Conservation (phyloP, 1,140 invertebrate genomes). For the Kradibia gibbosae region DNA sequence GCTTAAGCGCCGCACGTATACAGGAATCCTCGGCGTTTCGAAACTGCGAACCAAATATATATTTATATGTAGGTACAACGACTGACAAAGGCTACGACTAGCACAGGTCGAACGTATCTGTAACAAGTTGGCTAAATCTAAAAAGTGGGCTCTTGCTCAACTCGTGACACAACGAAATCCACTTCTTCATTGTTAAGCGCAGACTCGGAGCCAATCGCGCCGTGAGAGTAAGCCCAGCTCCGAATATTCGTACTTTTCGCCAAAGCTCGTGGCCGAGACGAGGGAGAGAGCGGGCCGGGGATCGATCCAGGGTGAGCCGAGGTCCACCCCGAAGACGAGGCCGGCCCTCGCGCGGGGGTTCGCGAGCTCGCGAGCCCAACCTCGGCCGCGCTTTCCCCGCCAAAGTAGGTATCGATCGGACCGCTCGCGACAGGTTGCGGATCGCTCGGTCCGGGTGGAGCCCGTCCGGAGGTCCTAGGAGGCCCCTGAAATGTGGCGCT, state of each 20-base stretch:
- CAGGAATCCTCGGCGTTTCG: background rate
- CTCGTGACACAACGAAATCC: background rate
- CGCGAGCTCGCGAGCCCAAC: background rate
- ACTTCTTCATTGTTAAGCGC: background rate
- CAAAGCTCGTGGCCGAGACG: background rate
- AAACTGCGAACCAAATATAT: background rate
- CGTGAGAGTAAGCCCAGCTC: background rate
- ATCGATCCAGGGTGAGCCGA: background rate
- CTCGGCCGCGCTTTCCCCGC: too few species aligned
- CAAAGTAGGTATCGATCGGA: too few species aligned
- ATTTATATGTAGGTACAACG: too few species aligned
- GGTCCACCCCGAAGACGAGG: too few species aligned
- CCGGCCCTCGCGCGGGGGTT: background rate
- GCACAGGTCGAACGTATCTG: background rate
- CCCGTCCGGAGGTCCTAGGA: too few species aligned
- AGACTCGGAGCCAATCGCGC: background rate
- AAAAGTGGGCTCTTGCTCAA: background rate
- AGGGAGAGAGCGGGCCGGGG: background rate
- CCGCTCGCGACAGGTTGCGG: too few species aligned
- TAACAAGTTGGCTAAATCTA: background rate
- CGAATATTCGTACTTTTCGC: background rate
- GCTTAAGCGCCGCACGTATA: background rate
- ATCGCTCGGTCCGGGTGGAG: too few species aligned
- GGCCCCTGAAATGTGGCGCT: too few species aligned
- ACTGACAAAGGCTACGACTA: too few species aligned